phyloP scores from a whole-genome alignment of 2,797 vertebrate species.

The Onychomys torridus region DNA sequence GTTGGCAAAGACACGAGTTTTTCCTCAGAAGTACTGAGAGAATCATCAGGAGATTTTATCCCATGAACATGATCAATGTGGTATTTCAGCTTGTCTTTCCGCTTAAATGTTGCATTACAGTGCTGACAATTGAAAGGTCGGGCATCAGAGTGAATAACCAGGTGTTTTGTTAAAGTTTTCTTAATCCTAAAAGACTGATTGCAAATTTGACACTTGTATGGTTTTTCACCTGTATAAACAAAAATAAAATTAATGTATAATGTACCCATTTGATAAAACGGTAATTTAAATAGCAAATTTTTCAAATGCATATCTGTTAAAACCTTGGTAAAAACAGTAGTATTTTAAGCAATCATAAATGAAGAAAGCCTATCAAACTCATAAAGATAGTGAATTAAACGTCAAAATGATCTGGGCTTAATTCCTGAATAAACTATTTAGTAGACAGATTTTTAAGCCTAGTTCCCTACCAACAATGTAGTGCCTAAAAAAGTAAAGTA shows the following conservation, averaged over 20 bases:
- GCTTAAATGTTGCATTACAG: conserved; percentile 97
- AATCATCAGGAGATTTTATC: conserved; percentile 89
- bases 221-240: conserved; percentile 94
- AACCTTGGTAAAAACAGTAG: background rate
- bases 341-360: background rate
- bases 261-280: background rate
- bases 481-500: background rate
- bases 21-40: conserved; percentile 86
- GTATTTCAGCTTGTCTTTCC: conserved; percentile 99
- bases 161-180: conserved; percentile 98
- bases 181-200: conserved; percentile 98
- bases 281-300: background rate
- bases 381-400: conserved; percentile 1
- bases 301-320: background rate
- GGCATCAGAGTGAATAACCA: conserved; percentile 98
- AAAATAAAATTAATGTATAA: conserved; percentile 51
- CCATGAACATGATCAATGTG: conserved; percentile 98
- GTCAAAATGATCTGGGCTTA: background rate
- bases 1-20: conserved; percentile 86
- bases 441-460: background rate
- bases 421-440: background rate
- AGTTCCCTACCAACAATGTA: background rate
- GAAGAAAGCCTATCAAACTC: background rate
- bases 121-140: conserved; percentile 98
- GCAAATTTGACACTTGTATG: conserved; percentile 97